Evolutionary conservation across 2,113 vertebrate genomes (phyloP).

Genomic region (human (Homo sapiens)): GRCh38 chr7:67586501-67587000

Average conservation of each 20-base stretch:
- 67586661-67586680: background rate
- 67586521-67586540: fast-evolving
- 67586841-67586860: background rate
- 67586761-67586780: too few species aligned
- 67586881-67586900: background rate
- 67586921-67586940: background rate
- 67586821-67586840: background rate
- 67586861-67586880: background rate
- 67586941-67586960: background rate
- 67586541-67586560: background rate
- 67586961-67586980: background rate
- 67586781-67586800: background rate
- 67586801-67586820: background rate
- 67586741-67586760: background rate
- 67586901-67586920: background rate
- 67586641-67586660: background rate
- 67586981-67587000: background rate
- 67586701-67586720: background rate
- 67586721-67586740: background rate
- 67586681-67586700: background rate
- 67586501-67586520: background rate
- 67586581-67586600: background rate
- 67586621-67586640: background rate
- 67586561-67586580: background rate
- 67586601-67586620: background rate